These are phyloP conservation scores for Anomalospiza imberbis DNA, from an alignment of 2,797 vertebrate species.

Conservation along the genomic window DNA sequence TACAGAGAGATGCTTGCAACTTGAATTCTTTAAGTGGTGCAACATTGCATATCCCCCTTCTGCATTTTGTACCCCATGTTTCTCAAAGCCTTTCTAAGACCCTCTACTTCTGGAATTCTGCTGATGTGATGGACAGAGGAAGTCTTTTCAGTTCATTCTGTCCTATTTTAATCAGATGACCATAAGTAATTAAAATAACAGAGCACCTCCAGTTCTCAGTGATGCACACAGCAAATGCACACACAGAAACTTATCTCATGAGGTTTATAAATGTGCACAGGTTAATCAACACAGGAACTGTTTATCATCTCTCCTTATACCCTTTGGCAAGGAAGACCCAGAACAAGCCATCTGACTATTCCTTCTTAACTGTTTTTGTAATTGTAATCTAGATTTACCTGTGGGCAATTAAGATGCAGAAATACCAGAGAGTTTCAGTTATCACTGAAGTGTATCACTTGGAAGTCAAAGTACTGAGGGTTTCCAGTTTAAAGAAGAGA, in stretches of 20 bases:
- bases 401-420: background rate
- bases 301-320: background rate
- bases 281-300: background rate
- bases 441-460: background rate
- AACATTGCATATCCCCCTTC: background rate
- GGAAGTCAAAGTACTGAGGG: background rate
- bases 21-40: background rate
- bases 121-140: background rate
- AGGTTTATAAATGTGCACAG: background rate
- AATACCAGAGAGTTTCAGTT: background rate
- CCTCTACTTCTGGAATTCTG: background rate
- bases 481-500: background rate
- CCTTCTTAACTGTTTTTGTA: background rate
- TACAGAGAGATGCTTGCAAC: background rate
- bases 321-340: background rate
- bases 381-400: background rate
- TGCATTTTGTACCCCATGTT: background rate
- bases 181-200: background rate
- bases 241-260: background rate
- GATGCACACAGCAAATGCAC: background rate
- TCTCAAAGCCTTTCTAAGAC: background rate
- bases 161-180: background rate
- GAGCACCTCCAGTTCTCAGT: background rate
- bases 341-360: background rate
- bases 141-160: background rate